phyloP scores from a whole-genome alignment of 2,113 vertebrate genomes.

The Pelodiscus sinensis region DNA sequence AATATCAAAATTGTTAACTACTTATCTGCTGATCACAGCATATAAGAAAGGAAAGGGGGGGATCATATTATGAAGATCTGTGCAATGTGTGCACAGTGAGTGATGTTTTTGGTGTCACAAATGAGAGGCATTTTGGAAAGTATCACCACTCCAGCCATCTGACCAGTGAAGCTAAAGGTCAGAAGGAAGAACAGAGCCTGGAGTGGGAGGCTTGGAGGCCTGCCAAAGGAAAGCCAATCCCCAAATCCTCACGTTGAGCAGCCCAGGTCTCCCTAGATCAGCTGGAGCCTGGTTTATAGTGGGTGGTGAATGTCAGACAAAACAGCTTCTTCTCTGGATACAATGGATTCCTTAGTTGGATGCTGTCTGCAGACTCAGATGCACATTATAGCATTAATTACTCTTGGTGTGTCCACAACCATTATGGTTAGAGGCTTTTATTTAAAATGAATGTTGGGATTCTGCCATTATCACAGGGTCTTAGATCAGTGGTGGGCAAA shows the following conservation, averaged over 20 bases:
- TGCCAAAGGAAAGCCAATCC: not conserved
- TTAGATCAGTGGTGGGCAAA: not conserved
- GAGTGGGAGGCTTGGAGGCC: slow-evolving; percentile 13
- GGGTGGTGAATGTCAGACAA: not conserved
- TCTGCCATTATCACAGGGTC: not conserved
- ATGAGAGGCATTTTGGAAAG: not conserved
- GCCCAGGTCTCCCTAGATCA: not conserved
- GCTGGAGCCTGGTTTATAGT: not conserved
- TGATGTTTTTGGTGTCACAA: slow-evolving; percentile 44
- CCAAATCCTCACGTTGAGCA: not conserved
- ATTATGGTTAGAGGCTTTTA: slow-evolving; percentile 54
- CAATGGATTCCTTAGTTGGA: slow-evolving; percentile 20
- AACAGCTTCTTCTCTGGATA: not conserved
- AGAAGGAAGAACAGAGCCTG: slow-evolving; percentile 41
- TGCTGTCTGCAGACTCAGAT: slow-evolving; percentile 38
- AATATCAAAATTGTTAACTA: slow-evolving; percentile 25
- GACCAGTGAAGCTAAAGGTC: slow-evolving; percentile 51
- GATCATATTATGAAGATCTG: not conserved
- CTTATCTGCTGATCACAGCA: slow-evolving; percentile 14
- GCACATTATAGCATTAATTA: slow-evolving; percentile 50
- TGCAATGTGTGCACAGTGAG: not conserved
- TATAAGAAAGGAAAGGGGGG: not conserved
- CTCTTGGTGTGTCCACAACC: slow-evolving; percentile 47
- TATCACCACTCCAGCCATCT: slow-evolving; percentile 27
- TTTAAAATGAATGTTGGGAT: slow-evolving; percentile 48